Evolutionary conservation across 2,797 vertebrate genomes (phyloP).

Genomic region (Hapalemur alaotrensis): DNA sequence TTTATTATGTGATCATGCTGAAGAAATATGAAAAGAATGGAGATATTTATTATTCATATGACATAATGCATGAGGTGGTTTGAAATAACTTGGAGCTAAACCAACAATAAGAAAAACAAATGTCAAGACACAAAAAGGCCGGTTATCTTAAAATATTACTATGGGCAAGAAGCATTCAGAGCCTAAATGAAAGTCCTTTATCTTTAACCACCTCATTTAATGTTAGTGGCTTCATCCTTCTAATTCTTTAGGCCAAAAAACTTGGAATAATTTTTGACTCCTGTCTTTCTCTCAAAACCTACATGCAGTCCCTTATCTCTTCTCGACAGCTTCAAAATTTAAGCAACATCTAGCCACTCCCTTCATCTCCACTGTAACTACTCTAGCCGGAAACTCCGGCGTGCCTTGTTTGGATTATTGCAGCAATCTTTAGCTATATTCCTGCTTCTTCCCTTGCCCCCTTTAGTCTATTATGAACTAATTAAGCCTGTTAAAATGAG

Average conservation of each 20-base stretch:
- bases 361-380: neutral
- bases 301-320: neutral
- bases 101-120: neutral
- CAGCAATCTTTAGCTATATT: neutral
- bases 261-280: neutral
- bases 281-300: neutral
- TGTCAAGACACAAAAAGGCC: neutral
- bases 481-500: neutral
- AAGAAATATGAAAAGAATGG: constrained; percentile 15
- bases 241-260: neutral
- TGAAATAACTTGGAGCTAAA: neutral
- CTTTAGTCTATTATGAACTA: neutral
- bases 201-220: neutral
- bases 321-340: neutral
- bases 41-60: constrained; percentile 38
- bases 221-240: neutral
- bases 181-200: neutral
- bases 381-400: no score
- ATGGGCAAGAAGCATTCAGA: neutral
- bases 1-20: neutral
- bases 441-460: neutral
- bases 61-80: neutral
- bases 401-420: neutral
- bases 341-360: neutral
- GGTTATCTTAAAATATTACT: neutral